Evolutionary conservation across 2,113 vertebrate species (phyloP), one percentile per base, ranked within the genome.

Genomic region (Anhinga anhinga): DNA sequence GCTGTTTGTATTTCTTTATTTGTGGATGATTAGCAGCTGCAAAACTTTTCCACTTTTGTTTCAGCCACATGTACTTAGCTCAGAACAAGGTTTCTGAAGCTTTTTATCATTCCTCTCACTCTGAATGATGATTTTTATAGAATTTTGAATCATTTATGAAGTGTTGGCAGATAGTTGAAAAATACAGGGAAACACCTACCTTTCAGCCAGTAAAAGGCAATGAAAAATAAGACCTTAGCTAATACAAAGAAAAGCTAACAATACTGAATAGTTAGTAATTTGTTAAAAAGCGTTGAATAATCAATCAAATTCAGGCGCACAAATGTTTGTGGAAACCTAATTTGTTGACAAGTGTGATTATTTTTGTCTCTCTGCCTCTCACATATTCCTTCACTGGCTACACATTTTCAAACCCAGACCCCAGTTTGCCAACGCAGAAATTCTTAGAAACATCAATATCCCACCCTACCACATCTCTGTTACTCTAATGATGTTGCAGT

Each of bases 71-170:
- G 26, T 63, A n/a, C 50, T 80, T 66, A 58, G 45, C 34, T 87
- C 40, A 78, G 61, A 95, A 73, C 22, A 56, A 66, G 50, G 62
- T 30, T 85, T 88, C 65, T 82, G 78, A 62, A 66, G 59, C 69
- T 79, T 82, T 53, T 92, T 82, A 90, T 45, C 56, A 90, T 90
- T 85, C 61, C 16, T 85, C 70, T 87, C 61, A 79, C 82, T 82
- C 42, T 36, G 72, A 93, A 49, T 55, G 45, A 53, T 87, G 42
- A 8, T 66, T 87, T 93, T 44, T 53, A 30, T 66, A 87, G 88
- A 58, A 85, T 82, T 92, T 82, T 82, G 49, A 88, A 63, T 92
- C 7, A 88, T 91, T 82, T 94, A 94, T 94, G 76, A 86, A 71
- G 47, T 80, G 66, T 80, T 95, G 81, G 52, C 71, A 58, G 76